These are phyloP conservation scores for Sitta carolinensis DNA, from an alignment of 2,797 vertebrate species.

Conservation along the genomic window DNA sequence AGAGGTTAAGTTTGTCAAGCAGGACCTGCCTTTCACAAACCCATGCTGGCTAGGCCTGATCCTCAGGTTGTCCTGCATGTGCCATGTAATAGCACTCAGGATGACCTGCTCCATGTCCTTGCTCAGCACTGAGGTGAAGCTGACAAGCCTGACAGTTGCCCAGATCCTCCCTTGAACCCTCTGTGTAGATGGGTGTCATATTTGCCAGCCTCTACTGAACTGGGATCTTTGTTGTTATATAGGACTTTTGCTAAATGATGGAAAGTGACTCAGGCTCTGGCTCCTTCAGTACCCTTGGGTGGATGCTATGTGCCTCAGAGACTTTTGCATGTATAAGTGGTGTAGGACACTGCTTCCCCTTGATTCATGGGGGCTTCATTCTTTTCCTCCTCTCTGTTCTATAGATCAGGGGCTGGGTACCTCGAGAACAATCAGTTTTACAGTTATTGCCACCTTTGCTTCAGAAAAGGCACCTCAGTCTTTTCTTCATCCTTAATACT, in stretches of 20 bases:
- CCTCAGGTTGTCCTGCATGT: not conserved
- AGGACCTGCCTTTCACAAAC: not conserved
- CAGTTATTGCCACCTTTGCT: not conserved
- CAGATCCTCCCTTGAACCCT: not conserved
- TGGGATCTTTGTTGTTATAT: not conserved
- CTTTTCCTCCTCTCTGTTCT: not conserved
- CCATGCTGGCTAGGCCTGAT: too few species aligned
- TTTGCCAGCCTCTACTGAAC: too few species aligned
- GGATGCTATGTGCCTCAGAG: not conserved
- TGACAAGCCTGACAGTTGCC: not conserved
- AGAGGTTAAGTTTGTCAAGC: not conserved
- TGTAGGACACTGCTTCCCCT: not conserved
- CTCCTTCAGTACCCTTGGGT: not conserved
- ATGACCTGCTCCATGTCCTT: not conserved
- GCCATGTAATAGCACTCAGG: not conserved
- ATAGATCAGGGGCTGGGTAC: not conserved
- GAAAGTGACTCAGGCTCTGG: not conserved
- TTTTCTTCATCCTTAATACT: not conserved
- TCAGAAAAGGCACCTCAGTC: not conserved
- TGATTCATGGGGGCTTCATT: not conserved
- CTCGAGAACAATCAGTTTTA: not conserved
- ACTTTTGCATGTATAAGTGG: rapidly evolving
- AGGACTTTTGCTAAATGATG: not conserved
- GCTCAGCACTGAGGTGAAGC: not conserved
- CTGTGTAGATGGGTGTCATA: not conserved